Evolutionary conservation across 2,113 vertebrate species (phyloP).

Genomic region (Notothenia rossii): DNA sequence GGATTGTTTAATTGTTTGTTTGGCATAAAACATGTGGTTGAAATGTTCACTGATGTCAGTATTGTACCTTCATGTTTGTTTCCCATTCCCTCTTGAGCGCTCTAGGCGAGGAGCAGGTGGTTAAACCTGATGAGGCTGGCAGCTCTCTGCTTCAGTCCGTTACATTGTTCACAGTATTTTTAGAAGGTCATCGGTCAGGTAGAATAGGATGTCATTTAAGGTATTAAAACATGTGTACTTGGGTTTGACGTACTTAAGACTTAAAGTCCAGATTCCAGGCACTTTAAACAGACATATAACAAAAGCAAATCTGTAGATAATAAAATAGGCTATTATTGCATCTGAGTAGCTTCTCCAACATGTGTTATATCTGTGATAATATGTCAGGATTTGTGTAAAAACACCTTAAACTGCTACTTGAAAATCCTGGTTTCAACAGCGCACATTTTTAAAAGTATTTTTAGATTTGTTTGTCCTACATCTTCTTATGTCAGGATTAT

Average conservation of each 20-base stretch:
- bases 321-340: not conserved
- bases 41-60: not conserved
- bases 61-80: not conserved
- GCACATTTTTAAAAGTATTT: not conserved
- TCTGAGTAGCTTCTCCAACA: not conserved
- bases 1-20: too few species aligned
- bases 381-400: not conserved
- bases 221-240: not conserved
- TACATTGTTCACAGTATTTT: not conserved
- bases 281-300: not conserved
- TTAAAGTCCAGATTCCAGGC: not conserved
- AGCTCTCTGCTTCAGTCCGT: not conserved
- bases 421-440: not conserved
- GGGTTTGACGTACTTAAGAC: not conserved
- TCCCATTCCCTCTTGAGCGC: not conserved
- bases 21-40: not conserved
- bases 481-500: not conserved
- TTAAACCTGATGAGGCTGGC: constrained; percentile 12
- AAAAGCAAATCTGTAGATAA: not conserved
- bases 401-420: not conserved
- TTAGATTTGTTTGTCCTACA: not conserved
- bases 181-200: not conserved
- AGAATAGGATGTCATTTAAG: not conserved
- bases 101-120: constrained; percentile 28
- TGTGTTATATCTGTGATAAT: not conserved